Conservation (phyloP, 2,797 vertebrate species). For the Anguilla marmorata region DNA sequence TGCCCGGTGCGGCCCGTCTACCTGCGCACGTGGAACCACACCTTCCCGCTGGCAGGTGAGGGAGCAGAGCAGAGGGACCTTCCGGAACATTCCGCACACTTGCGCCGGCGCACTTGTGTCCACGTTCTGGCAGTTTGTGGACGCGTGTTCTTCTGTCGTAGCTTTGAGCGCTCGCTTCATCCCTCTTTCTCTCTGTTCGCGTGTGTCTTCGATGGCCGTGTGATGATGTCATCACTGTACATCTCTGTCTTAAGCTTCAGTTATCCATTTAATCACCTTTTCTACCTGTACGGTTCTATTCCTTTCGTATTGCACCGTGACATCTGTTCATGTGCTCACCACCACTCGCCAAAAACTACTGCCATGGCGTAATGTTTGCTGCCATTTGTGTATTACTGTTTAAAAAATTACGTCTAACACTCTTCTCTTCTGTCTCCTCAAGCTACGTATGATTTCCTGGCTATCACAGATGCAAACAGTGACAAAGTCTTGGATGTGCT, state of each 20-base stretch:
- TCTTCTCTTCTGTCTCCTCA: slow-evolving; percentile 42
- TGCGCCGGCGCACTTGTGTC: background rate
- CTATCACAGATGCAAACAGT: slow-evolving; percentile 68
- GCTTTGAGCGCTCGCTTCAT: background rate
- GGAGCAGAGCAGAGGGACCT: background rate
- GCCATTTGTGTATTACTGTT: background rate
- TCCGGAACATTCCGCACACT: background rate
- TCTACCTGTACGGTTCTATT: background rate
- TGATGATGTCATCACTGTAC: background rate
- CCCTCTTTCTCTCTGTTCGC: background rate
- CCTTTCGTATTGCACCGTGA: background rate
- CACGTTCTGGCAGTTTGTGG: background rate
- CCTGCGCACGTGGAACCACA: slow-evolving; percentile 71
- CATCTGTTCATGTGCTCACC: background rate
- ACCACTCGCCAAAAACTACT: background rate
- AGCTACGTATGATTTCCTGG: slow-evolving; percentile 83
- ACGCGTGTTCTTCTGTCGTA: background rate
- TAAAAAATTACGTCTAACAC: background rate
- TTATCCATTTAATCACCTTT: background rate
- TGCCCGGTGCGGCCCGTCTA: slow-evolving; percentile 85
- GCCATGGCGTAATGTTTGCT: background rate
- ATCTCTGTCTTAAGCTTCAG: background rate
- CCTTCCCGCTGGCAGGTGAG: slow-evolving; percentile 74
- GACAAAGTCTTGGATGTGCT: slow-evolving; percentile 87
- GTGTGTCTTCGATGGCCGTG: background rate